A percentile compares a stretch with the other conserved stretches of the same genome.
phyloP scores from a whole-genome alignment of 2,797 vertebrate species.

The Pempheris klunzingeri region DNA sequence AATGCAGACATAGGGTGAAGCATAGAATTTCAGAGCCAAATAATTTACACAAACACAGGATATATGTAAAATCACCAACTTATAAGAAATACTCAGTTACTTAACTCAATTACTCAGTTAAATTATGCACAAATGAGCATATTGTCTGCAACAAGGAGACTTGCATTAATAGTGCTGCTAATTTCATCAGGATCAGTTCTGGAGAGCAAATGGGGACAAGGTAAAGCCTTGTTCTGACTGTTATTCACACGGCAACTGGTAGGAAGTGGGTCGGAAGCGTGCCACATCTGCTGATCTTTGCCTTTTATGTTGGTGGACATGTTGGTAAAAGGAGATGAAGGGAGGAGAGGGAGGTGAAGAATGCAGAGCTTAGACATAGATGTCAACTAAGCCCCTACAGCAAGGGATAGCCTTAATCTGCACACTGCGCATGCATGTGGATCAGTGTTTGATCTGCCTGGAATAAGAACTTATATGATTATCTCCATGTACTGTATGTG shows the following conservation, averaged over 20 bases:
- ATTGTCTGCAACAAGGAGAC: neutral
- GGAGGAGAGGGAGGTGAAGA: constrained; percentile 58
- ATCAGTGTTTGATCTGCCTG: constrained; percentile 66
- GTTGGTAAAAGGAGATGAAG: constrained; percentile 62
- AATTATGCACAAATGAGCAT: neutral
- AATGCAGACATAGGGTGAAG: neutral
- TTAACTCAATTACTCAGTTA: constrained; percentile 1
- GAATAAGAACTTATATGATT: constrained; percentile 56
- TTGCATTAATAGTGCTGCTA: neutral
- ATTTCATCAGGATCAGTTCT: neutral
- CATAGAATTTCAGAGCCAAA: neutral
- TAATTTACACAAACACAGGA: neutral
- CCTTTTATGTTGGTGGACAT: constrained; percentile 77
- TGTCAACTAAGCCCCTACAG: constrained; percentile 71
- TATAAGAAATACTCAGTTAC: too few relatives aligned
- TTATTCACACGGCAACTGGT: constrained; percentile 28
- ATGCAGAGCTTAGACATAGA: constrained; percentile 72
- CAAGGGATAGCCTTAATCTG: constrained; percentile 75
- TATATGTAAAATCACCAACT: too few relatives aligned
- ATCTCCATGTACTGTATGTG: constrained; percentile 23
- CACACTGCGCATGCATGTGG: constrained; percentile 73
- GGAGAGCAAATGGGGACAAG: neutral
- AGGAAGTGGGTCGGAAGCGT: constrained; percentile 23
- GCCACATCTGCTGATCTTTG: constrained; percentile 44
- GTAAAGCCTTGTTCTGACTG: neutral